These are phyloP conservation scores for Trisateles emortualis DNA, from an alignment of 2,888 invertebrate species.

Conservation along the genomic window DNA sequence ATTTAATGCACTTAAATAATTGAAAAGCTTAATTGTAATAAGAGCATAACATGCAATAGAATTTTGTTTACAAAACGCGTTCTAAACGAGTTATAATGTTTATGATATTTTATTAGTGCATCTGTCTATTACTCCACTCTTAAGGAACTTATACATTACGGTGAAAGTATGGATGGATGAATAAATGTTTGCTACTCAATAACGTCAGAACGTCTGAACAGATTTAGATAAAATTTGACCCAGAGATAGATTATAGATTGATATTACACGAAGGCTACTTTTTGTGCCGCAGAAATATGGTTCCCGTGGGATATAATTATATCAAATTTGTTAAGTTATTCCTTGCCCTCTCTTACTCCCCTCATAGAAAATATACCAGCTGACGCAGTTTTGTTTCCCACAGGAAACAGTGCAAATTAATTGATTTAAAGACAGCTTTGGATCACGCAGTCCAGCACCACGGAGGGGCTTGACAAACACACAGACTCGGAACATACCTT, in stretches of 20 bases:
- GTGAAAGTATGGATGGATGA: too few species aligned
- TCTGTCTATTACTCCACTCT: constrained; percentile 36
- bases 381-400: constrained; percentile 13
- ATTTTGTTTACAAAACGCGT: constrained; percentile 44
- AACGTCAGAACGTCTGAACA: too few species aligned
- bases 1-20: not conserved
- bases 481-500: too few species aligned
- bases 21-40: constrained; percentile 9
- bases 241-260: too few species aligned
- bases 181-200: too few species aligned
- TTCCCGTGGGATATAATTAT: too few species aligned
- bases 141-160: constrained; percentile 25
- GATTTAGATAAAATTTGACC: too few species aligned
- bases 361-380: constrained; percentile 13
- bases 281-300: too few species aligned
- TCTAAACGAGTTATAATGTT: constrained; percentile 49
- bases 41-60: constrained; percentile 30
- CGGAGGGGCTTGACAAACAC: too few species aligned
- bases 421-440: too few species aligned
- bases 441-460: too few species aligned
- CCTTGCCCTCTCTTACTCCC: not conserved
- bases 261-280: too few species aligned
- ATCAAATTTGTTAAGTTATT: constrained; percentile 3
- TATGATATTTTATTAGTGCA: constrained; percentile 53
- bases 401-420: not conserved